Conservation (phyloP, 23 tunicate species). For the Botrylloides violaceus region DNA sequence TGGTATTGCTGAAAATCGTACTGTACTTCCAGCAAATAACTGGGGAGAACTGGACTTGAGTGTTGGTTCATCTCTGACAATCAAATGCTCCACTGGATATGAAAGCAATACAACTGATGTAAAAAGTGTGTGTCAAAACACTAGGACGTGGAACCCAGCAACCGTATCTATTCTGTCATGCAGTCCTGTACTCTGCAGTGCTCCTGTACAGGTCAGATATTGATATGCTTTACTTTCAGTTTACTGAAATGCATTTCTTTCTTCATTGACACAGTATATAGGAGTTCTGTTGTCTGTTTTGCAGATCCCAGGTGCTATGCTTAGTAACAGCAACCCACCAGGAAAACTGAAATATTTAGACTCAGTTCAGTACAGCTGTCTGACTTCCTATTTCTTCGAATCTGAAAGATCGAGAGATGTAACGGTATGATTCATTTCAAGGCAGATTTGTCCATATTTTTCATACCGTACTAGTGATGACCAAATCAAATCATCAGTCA, state of each 20-base stretch:
- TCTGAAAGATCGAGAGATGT: background rate
- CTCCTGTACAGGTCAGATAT: too few species aligned
- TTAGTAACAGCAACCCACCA: background rate
- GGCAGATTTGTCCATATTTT: too few species aligned
- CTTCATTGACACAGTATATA: too few species aligned
- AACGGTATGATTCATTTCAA: background rate
- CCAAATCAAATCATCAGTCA: too few species aligned
- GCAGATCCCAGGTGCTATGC: background rate
- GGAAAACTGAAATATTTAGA: background rate
- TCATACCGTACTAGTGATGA: too few species aligned
- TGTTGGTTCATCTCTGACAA: background rate
- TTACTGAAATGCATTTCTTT: too few species aligned
- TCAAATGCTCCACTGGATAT: background rate
- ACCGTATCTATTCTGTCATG: background rate
- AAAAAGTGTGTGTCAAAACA: background rate
- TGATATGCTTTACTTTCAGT: too few species aligned
- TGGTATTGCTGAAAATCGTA: too few species aligned
- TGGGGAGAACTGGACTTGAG: background rate
- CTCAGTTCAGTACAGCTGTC: background rate
- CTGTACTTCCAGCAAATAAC: background rate
- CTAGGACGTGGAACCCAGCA: background rate
- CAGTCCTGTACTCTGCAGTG: background rate
- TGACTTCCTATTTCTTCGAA: background rate
- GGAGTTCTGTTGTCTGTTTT: too few species aligned
- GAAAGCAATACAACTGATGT: background rate